Evolutionary conservation across 2,888 invertebrate genomes (phyloP).

Genomic region (Pasiphila rectangulata): DNA sequence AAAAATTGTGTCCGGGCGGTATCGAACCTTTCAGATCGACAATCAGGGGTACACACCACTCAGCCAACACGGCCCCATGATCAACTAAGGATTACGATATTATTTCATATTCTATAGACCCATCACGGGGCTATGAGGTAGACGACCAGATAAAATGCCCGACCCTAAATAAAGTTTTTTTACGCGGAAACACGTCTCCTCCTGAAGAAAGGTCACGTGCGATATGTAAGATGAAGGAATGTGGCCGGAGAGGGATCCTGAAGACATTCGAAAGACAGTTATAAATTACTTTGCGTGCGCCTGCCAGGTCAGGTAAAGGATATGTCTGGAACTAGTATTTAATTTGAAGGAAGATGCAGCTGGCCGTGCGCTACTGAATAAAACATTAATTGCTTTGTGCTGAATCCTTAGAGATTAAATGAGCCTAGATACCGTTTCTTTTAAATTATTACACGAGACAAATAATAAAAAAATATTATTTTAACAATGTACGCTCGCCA

Average conservation of each 20-base stretch:
- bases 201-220: constrained; percentile 1
- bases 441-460: too few species aligned
- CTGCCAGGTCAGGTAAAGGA: not conserved
- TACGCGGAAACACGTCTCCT: not conserved
- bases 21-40: too few species aligned
- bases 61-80: not conserved
- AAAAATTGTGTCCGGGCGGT: too few species aligned
- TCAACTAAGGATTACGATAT: not conserved
- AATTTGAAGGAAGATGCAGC: too few species aligned
- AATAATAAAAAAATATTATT: too few species aligned
- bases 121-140: not conserved
- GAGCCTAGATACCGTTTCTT: too few species aligned
- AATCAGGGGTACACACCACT: too few species aligned
- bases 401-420: not conserved
- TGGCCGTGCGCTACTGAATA: too few species aligned
- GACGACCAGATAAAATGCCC: not conserved
- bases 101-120: not conserved
- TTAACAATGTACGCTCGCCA: too few species aligned
- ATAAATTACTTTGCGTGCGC: not conserved
- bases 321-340: not conserved
- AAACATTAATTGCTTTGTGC: too few species aligned
- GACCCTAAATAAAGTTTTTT: not conserved
- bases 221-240: constrained; percentile 1
- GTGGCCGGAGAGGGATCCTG: not conserved
- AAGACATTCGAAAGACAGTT: not conserved